These are phyloP conservation scores for Acanthurus lineatus DNA, from an alignment of 2,797 vertebrate species.

Conservation along the genomic window DNA sequence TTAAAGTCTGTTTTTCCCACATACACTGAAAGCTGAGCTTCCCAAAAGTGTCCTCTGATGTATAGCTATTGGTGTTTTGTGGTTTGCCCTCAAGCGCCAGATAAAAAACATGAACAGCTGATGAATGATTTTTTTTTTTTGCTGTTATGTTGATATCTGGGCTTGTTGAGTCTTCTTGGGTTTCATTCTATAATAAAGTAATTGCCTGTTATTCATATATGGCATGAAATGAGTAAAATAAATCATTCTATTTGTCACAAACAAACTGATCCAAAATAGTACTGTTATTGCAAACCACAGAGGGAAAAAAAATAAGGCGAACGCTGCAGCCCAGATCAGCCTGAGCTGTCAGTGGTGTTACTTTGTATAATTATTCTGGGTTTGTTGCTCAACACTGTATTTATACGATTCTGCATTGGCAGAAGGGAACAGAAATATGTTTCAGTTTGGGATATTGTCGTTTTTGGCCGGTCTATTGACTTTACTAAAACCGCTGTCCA, in stretches of 20 bases:
- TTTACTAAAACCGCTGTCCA: conserved; percentile 50
- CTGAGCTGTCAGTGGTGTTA: conserved; percentile 63
- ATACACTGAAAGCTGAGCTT: conserved; percentile 24
- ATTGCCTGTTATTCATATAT: conserved; percentile 70
- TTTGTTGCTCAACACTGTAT: conserved; percentile 67
- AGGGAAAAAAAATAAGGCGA: conserved; percentile 24
- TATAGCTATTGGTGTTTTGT: conserved; percentile 61
- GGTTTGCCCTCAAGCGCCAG: conserved; percentile 61
- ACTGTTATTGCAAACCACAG: conserved; percentile 66
- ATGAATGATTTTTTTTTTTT: conserved; percentile 52
- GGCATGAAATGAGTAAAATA: conserved; percentile 71
- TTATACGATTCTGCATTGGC: conserved; percentile 61
- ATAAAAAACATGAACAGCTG: conserved; percentile 65
- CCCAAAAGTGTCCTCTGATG: conserved; percentile 55
- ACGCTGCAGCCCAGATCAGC: conserved; percentile 49
- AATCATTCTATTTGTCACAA: conserved; percentile 75
- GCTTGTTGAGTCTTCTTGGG: conserved; percentile 45
- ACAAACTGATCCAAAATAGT: conserved; percentile 70
- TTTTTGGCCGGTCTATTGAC: conserved; percentile 55
- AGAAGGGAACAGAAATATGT: conserved; percentile 51
- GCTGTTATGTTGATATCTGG: conserved; percentile 64
- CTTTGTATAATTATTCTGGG: conserved; percentile 62
- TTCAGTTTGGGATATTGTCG: conserved; percentile 58
- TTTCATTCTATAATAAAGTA: conserved; percentile 67
- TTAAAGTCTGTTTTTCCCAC: conserved; percentile 36